Evolutionary conservation across 2,113 vertebrate species (phyloP).

Genomic region (Grammomys dolichurus): DNA sequence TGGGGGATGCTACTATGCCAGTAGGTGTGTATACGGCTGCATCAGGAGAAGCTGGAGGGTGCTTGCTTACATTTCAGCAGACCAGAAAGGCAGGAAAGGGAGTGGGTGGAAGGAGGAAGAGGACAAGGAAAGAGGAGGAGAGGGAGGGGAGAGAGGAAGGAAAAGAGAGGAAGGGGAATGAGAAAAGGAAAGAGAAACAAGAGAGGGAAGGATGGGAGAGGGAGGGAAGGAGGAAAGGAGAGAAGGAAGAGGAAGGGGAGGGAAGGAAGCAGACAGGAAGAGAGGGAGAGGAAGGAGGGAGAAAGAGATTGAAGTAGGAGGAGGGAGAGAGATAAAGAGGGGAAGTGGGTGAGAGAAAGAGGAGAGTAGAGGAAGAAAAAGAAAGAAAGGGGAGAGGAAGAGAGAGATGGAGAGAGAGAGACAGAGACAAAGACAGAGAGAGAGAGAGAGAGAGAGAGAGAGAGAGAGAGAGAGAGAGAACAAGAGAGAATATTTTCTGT

Average conservation of each 20-base stretch:
- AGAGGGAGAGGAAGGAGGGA: background rate
- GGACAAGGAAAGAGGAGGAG: background rate
- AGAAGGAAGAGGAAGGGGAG: background rate
- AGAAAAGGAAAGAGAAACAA: too few species aligned
- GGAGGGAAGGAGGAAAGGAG: background rate
- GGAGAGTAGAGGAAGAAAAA: background rate
- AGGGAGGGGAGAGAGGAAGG: accelerated
- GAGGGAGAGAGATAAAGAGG: too few species aligned
- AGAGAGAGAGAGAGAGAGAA: too few species aligned
- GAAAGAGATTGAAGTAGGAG: too few species aligned
- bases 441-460: background rate
- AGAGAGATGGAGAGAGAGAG: background rate
- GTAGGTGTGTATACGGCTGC: background rate
- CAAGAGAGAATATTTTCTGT: background rate
- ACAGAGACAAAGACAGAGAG: background rate
- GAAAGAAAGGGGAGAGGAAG: background rate
- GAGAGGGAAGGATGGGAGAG: background rate
- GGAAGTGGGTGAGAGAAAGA: too few species aligned
- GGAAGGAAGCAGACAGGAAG: background rate
- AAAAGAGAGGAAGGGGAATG: accelerated
- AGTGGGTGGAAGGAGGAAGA: too few species aligned
- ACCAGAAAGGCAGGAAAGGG: background rate
- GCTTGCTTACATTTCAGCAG: background rate
- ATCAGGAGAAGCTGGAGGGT: background rate
- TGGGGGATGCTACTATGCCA: too few species aligned